These are phyloP conservation scores for Drosophila neutralis DNA, from an alignment of 2,888 invertebrate genomes.

Conservation along the genomic window DNA sequence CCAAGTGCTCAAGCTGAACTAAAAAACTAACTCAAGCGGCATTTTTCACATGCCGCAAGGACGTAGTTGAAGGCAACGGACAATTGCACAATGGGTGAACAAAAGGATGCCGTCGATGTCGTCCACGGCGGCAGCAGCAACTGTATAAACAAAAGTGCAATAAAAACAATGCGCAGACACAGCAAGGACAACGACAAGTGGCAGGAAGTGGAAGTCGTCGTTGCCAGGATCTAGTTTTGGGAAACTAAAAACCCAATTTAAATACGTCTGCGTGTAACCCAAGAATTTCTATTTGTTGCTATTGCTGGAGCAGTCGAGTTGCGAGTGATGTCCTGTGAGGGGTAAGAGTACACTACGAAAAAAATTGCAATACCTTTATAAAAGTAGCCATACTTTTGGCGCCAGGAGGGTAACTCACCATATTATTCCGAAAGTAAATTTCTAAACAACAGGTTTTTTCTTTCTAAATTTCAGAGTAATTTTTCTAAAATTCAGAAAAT, in stretches of 20 bases:
- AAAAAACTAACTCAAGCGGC: slow-evolving; percentile 19
- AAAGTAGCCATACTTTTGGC: background rate
- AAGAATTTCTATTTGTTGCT: slow-evolving; percentile 34
- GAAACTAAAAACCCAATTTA: slow-evolving; percentile 56
- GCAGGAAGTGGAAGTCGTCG: slow-evolving; percentile 51
- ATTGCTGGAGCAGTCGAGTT: slow-evolving; percentile 10
- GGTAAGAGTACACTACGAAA: background rate
- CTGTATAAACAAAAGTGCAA: slow-evolving; percentile 60
- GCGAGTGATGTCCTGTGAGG: background rate
- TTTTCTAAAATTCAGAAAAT: background rate
- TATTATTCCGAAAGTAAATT: background rate
- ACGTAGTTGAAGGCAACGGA: slow-evolving; percentile 32
- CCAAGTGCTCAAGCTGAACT: background rate
- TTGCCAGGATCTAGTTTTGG: slow-evolving; percentile 27
- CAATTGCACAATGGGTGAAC: slow-evolving; percentile 48
- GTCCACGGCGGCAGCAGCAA: slow-evolving; percentile 37
- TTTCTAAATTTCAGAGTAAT: too few relatives aligned
- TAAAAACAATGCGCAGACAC: slow-evolving; percentile 37
- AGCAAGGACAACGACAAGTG: slow-evolving; percentile 54
- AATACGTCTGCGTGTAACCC: slow-evolving; percentile 28
- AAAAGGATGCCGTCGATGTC: slow-evolving; percentile 33
- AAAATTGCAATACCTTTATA: background rate
- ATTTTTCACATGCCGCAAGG: slow-evolving; percentile 7
- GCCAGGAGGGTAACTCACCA: background rate
- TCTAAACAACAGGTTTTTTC: background rate